Percentiles rank a stretch among this genome's conserved stretches.
Evolutionary conservation across 2,797 vertebrate species (phyloP).

Genomic region (Hipposideros larvatus): DNA sequence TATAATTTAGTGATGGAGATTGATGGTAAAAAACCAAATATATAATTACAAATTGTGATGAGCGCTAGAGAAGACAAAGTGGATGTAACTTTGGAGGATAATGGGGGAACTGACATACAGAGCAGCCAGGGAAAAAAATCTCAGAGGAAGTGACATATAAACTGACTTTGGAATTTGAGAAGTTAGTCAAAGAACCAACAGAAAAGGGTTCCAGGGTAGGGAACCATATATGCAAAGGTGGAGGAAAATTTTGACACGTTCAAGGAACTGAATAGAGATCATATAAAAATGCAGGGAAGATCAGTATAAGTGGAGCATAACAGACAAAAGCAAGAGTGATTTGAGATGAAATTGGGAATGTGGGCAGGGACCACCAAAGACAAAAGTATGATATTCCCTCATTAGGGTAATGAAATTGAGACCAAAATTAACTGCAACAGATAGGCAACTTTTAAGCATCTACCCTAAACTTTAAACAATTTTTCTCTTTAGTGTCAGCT

Average conservation of each 20-base stretch:
- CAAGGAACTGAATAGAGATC: not conserved
- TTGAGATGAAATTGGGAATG: not conserved
- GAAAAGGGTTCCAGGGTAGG: not conserved
- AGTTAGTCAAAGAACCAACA: not conserved
- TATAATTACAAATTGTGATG: not conserved
- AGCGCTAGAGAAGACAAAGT: not conserved
- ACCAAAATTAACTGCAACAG: conserved; percentile 21
- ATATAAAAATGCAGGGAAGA: not conserved
- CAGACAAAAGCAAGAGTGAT: not conserved
- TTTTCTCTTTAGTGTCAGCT: not conserved
- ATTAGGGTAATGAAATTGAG: not conserved
- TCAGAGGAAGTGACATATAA: not conserved
- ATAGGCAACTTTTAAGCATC: not conserved
- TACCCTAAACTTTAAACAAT: not conserved
- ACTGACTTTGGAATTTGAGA: conserved; percentile 18
- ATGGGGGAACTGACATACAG: not conserved
- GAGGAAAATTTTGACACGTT: not conserved
- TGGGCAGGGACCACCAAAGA: not conserved
- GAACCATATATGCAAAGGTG: not conserved
- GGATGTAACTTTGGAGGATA: not conserved
- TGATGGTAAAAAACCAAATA: not conserved
- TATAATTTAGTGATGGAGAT: not conserved
- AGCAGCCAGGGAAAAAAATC: not conserved
- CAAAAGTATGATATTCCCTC: not conserved
- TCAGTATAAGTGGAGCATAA: not conserved